Evolutionary conservation across 2,888 invertebrate species (phyloP).

Genomic region (Phragmatobia fuliginosa): DNA sequence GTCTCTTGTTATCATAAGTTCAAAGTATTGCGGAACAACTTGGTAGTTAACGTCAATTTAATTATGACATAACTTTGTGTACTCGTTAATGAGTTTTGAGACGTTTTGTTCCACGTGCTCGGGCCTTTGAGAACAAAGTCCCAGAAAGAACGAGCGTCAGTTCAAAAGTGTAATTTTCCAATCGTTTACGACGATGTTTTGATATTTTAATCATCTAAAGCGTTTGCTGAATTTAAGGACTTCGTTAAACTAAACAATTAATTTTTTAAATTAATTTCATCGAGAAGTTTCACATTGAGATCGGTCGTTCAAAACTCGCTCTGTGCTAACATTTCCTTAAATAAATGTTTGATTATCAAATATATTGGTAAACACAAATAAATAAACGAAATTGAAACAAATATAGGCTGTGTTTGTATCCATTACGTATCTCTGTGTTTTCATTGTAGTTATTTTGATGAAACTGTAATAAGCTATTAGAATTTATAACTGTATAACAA

Average conservation of each 20-base stretch:
- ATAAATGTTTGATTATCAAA: background rate
- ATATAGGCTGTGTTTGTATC: background rate
- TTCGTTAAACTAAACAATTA: background rate
- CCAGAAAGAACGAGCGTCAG: background rate
- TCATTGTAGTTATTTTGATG: background rate
- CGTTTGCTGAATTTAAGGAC: background rate
- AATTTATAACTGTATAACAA: background rate
- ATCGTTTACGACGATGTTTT: background rate
- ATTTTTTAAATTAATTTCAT: background rate
- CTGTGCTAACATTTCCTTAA: background rate
- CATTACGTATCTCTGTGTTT: background rate
- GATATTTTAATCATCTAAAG: background rate
- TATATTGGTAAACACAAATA: background rate
- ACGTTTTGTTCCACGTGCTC: background rate
- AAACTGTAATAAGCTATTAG: background rate
- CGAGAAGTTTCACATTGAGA: background rate
- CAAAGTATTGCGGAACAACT: background rate
- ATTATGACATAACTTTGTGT: background rate
- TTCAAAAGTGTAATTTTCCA: background rate
- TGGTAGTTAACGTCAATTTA: background rate
- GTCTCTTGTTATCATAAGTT: background rate
- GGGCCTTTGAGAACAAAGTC: too few species aligned
- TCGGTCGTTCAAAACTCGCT: background rate
- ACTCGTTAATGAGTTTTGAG: background rate
- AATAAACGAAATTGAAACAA: background rate